A percentile compares a stretch with the other conserved stretches of the same genome.
These are phyloP conservation scores for Rhynchonycteris naso DNA, from an alignment of 2,797 vertebrate species.

Conservation along the genomic window DNA sequence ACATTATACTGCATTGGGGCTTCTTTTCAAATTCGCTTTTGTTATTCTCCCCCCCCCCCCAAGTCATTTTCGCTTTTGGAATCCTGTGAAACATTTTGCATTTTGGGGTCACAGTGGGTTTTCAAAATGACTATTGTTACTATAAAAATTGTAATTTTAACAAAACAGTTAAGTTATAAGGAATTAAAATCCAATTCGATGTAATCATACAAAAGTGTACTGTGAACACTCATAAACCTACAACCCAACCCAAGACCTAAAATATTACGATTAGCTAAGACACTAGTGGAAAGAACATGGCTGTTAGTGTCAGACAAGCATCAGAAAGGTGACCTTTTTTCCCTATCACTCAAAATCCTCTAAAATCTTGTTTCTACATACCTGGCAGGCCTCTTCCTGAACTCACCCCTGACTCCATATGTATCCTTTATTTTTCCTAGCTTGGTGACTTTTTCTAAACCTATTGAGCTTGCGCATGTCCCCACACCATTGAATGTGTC, in stretches of 20 bases:
- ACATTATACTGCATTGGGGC: not conserved
- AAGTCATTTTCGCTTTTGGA: not conserved
- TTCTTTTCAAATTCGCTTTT: constrained; percentile 1
- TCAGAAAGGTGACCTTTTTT: not conserved
- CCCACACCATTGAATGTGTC: too few relatives aligned
- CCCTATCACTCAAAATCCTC: not conserved
- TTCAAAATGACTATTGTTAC: not conserved
- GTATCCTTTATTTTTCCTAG: not conserved
- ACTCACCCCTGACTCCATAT: rapidly evolving
- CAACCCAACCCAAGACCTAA: not conserved
- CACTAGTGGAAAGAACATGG: not conserved
- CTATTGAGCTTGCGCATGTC: not conserved
- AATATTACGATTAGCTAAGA: not conserved
- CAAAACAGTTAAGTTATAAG: not conserved
- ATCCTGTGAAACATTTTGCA: not conserved
- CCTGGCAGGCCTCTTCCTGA: not conserved
- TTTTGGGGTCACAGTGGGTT: not conserved
- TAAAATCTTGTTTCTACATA: not conserved
- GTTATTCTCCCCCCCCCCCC: not conserved
- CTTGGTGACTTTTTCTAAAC: not conserved
- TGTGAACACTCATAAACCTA: not conserved
- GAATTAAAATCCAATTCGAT: not conserved
- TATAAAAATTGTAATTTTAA: constrained; percentile 30
- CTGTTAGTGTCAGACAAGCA: not conserved
- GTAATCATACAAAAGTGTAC: not conserved